Evolutionary conservation across 2,113 vertebrate species (phyloP), one percentile per base, ranked within the genome.

Genomic region (Alligator mississippiensis): DNA sequence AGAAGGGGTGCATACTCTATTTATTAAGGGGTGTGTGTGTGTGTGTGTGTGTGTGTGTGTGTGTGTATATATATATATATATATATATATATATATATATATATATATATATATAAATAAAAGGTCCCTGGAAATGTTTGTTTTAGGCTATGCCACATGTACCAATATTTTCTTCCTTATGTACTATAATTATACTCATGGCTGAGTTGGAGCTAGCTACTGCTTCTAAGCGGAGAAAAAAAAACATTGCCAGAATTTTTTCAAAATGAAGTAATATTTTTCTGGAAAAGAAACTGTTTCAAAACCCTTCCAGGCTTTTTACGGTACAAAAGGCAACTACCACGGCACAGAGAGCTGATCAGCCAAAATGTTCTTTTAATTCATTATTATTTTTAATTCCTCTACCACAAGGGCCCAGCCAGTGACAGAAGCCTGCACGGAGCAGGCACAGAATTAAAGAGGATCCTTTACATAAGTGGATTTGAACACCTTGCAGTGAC

Each of bases 361-460:
- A 5, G 77, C 78, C 19, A 12, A 3, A 4, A 5, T 0, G 2
- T 9, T 2, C 4, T 0, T 54, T 0, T 11, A 3, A 4, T 18
- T 17, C 9, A 47, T 47, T 47, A 47, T 60, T 72, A 38, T 74
- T 74, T 47, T 47, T 8, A 74, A 74, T 74, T 74, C 22, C 34
- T 16, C 57, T 2, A 1, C 15, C 1, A 5, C 30, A 61, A 3
- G 57, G 25, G 62, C 84, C 87, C 47, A 16, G 54, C 11, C 38
- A 30, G 34, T 27, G 28, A 68, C 3, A 21, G 9, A 22, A 24
- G 22, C 25, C 15, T 11, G 38, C 58, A 72, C 19, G 25, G 38
- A 27, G 58, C 5, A 28, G 60, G 18, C 55, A 34, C 4, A 60
- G 77, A 79, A 4, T 54, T 60, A 18, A 30, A 30, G 28, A 27